phyloP scores from a whole-genome alignment of 2,113 vertebrate genomes.

The Scartelaos histophorus region DNA sequence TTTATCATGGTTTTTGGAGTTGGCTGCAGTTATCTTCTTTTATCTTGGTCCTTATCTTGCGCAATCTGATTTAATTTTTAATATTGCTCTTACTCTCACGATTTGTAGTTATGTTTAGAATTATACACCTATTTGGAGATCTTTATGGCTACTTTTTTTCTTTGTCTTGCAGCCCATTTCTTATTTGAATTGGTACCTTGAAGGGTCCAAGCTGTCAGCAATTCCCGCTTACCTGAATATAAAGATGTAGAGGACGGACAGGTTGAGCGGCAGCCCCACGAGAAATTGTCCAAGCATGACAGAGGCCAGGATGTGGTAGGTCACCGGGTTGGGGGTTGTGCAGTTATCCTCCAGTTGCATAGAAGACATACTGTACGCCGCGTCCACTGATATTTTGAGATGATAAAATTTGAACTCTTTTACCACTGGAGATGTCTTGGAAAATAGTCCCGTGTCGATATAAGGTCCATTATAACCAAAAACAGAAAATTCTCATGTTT shows the following conservation, averaged over 20 bases:
- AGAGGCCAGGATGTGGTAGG: slow-evolving; percentile 43
- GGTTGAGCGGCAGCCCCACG: slow-evolving; percentile 80
- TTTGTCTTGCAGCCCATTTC: neutral
- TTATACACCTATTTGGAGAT: neutral
- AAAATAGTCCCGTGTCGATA: neutral
- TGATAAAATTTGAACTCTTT: neutral
- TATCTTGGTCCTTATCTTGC: neutral
- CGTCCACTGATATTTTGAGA: neutral
- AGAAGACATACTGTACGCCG: neutral
- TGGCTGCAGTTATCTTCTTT: too few species aligned
- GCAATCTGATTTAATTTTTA: neutral
- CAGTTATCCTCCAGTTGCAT: slow-evolving; percentile 38
- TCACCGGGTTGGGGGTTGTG: neutral
- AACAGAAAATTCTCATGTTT: neutral
- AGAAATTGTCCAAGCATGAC: slow-evolving; percentile 50
- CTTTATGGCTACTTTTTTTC: too few species aligned
- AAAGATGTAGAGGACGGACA: slow-evolving; percentile 79
- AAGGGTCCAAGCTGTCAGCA: neutral
- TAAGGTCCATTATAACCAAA: neutral
- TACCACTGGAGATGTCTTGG: neutral
- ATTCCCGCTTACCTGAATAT: slow-evolving; percentile 67
- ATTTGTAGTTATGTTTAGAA: neutral
- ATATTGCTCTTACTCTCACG: neutral
- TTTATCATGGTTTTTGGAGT: too few species aligned
- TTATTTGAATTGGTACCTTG: neutral